Percentiles rank a stretch among this genome's conserved stretches.
Evolutionary conservation across 2,888 invertebrate species (phyloP).

Genomic region (Halictus ligatus): DNA sequence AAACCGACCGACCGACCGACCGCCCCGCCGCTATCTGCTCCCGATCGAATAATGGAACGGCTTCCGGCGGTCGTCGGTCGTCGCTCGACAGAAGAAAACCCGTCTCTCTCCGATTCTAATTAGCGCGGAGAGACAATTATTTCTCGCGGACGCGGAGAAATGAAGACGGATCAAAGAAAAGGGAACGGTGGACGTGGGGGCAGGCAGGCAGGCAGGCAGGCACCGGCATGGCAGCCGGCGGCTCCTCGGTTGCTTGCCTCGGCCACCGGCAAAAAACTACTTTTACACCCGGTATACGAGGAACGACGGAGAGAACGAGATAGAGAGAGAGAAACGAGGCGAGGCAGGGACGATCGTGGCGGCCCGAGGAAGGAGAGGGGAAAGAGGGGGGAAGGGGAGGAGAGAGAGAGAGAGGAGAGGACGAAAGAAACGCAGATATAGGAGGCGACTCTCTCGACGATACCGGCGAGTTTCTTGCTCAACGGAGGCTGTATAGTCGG

Average conservation of each 20-base stretch:
- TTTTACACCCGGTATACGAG: slow-evolving; percentile 64
- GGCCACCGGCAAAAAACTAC: slow-evolving; percentile 40
- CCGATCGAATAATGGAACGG: slow-evolving; percentile 8
- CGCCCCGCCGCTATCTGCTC: not conserved
- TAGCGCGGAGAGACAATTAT: not conserved
- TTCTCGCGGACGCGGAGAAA: slow-evolving; percentile 1
- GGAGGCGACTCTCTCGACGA: slow-evolving; percentile 46
- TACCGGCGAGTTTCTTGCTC: slow-evolving; percentile 54
- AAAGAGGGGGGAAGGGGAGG: not conserved
- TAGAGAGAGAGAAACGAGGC: no score
- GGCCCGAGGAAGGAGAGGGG: not conserved
- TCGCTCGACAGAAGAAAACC: not conserved
- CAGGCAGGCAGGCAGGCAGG: no score
- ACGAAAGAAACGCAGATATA: slow-evolving; percentile 60
- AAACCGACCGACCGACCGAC: no score
- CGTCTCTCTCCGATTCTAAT: slow-evolving; percentile 23
- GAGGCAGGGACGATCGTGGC: not conserved
- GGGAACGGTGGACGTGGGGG: not conserved
- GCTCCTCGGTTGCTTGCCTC: no score
- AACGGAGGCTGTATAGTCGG: slow-evolving; percentile 43
- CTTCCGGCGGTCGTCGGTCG: not conserved
- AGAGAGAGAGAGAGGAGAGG: slow-evolving; percentile 1
- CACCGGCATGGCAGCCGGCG: no score
- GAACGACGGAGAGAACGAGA: not conserved
- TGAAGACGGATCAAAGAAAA: not conserved